Evolutionary conservation across 2,888 invertebrate species (phyloP), one percentile per base, ranked within the genome.

Genomic region (Ennomos quercinarius): DNA sequence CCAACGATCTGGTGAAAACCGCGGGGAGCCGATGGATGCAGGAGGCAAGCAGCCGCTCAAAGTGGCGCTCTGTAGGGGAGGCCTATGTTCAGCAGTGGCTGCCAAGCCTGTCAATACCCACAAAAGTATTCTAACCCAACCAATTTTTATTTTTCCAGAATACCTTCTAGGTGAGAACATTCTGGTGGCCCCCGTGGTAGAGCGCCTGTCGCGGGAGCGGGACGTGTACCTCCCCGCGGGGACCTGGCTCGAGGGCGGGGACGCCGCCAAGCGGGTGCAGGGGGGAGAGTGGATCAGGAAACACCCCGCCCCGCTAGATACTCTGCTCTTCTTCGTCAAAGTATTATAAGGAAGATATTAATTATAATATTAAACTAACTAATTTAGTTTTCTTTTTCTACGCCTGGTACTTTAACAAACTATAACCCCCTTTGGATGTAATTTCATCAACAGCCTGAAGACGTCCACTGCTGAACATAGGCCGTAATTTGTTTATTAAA

Each of bases 171-270:
- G 96, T 8, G 95, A 95, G 73, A 85, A 87, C 17, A 93, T 96
- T 51, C 78, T 97, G 8, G 95, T 95, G 0, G 96, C 96, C 0
- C 96, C 96, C 0, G 94, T 96, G 8, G 62, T 96, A 10, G 91
- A 93, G 64, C 86, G 94, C 71, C 93, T 93, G 0, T 93, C 94
- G 0, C 71, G 71, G 0, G 66, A 71, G 1, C 89, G 96, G 1
- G 93, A 95, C 76, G 87, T 96, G 42, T 96, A 95, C 84, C 89
- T 96, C 2, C 96, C 96, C 0, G 78, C 66, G 8, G 97, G 96
- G 8, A 74, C 62, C 1, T 96, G 96, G 96, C 82, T 83, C 46
- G 93, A 93, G 73, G 89, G 86, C 57, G 93, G 91, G 13, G 77
- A 83, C 62, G 68, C 67, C 3, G 66, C 73, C 17, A 64, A 57